phyloP scores from a whole-genome alignment of 2,888 invertebrate genomes.

The Acanthopleura granulata region DNA sequence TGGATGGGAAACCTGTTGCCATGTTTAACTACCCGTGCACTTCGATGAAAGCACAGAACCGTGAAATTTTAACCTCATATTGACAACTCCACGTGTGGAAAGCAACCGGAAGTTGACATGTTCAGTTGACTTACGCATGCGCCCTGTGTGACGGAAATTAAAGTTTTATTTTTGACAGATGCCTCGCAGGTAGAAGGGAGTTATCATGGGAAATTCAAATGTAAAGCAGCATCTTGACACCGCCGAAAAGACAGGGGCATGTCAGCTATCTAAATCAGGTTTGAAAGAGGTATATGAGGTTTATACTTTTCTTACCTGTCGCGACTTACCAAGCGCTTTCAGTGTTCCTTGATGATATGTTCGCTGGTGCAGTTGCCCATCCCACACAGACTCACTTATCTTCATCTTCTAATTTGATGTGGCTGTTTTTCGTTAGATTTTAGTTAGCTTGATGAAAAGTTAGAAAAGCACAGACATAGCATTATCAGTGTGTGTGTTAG shows the following conservation, averaged over 20 bases:
- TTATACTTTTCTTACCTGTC: too few species aligned
- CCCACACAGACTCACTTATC: too few species aligned
- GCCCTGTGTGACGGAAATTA: neutral
- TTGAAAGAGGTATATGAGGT: conserved; percentile 76
- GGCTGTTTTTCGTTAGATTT: too few species aligned
- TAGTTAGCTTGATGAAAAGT: too few species aligned
- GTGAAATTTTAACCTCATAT: neutral
- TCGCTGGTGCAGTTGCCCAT: too few species aligned
- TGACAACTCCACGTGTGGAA: conserved; percentile 7
- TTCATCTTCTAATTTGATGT: too few species aligned
- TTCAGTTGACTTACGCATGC: conserved; percentile 15
- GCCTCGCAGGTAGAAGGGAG: neutral
- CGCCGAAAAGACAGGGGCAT: conserved; percentile 94
- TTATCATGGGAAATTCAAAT: conserved; percentile 86
- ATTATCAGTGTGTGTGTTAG: too few species aligned
- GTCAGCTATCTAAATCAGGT: conserved; percentile 87
- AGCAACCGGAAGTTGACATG: conserved; percentile 6
- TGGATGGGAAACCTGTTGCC: conserved; percentile 24
- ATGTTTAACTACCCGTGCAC: neutral
- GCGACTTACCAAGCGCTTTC: neutral
- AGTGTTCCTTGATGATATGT: too few species aligned
- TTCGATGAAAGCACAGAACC: conserved; percentile 21
- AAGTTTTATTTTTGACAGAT: neutral
- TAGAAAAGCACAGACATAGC: too few species aligned
- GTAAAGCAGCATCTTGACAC: conserved; percentile 93